phyloP scores from a whole-genome alignment of 2,797 vertebrate genomes.

The Potorous gilbertii region DNA sequence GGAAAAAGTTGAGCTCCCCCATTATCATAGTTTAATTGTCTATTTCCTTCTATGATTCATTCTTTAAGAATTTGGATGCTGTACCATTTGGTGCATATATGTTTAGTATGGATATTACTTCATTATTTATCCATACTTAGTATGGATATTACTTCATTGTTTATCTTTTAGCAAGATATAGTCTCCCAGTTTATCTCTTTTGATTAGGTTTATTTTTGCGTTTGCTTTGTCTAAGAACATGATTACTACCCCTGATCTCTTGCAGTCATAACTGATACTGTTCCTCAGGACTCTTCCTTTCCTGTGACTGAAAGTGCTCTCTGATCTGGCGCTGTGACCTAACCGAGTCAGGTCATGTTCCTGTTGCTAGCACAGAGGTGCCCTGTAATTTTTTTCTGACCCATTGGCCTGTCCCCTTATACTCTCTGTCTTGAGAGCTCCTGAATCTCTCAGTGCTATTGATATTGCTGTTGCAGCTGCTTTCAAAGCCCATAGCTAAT shows the following conservation, averaged over 20 bases:
- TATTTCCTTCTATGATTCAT: too few species aligned
- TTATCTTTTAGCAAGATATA: not conserved
- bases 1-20: too few species aligned
- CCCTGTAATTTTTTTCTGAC: not conserved
- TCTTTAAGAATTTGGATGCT: too few species aligned
- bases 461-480: not conserved
- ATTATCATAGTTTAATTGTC: too few species aligned
- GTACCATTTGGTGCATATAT: too few species aligned
- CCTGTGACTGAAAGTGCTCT: not conserved
- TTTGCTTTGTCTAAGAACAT: not conserved
- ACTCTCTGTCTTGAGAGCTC: not conserved
- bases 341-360: not conserved
- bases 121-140: not conserved
- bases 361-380: not conserved
- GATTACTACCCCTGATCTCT: not conserved
- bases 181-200: not conserved
- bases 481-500: not conserved
- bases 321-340: too few species aligned
- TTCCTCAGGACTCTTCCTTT: not conserved
- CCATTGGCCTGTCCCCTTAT: not conserved
- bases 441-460: not conserved
- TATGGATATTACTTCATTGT: not conserved
- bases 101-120: too few species aligned
- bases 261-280: not conserved
- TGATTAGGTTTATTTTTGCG: not conserved